Percentiles rank a stretch among this genome's conserved stretches.
phyloP scores from a whole-genome alignment of 2,113 vertebrate genomes.

The Amazona vittata region DNA sequence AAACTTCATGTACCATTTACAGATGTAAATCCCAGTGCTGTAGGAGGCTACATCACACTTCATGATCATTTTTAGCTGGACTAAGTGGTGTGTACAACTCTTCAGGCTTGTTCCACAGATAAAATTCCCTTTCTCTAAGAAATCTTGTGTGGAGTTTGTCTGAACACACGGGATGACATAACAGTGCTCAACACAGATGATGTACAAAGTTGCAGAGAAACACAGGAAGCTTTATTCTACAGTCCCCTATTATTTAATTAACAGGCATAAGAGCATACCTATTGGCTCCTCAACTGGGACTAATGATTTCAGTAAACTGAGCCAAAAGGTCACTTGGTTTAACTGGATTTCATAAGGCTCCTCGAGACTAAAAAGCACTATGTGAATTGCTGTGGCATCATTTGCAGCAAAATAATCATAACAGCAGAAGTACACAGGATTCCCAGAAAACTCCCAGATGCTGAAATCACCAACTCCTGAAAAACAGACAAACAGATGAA shows the following conservation, averaged over 20 bases:
- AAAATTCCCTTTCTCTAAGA: not conserved
- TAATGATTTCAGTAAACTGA: constrained; percentile 92
- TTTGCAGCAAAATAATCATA: constrained; percentile 97
- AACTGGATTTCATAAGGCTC: constrained; percentile 95
- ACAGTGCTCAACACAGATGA: not conserved
- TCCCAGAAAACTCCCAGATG: constrained; percentile 97
- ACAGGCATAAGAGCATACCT: constrained; percentile 71
- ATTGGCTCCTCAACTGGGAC: constrained; percentile 88
- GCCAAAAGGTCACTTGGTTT: constrained; percentile 96
- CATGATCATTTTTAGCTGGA: not conserved
- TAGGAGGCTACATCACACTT: not conserved
- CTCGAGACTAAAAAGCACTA: constrained; percentile 93
- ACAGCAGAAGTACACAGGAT: constrained; percentile 93
- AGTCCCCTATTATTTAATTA: not conserved
- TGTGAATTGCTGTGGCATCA: constrained; percentile 88
- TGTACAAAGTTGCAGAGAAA: not conserved
- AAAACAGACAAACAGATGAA: not conserved
- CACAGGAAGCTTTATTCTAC: not conserved
- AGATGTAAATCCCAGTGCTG: not conserved
- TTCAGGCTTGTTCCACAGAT: not conserved
- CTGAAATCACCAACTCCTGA: constrained; percentile 95
- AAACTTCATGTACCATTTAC: not conserved
- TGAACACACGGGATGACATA: not conserved
- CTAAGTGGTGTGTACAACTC: not conserved
- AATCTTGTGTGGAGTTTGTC: not conserved